Evolutionary conservation across 2,797 vertebrate genomes (phyloP).

Genomic region (Leptodactylus fallax): DNA sequence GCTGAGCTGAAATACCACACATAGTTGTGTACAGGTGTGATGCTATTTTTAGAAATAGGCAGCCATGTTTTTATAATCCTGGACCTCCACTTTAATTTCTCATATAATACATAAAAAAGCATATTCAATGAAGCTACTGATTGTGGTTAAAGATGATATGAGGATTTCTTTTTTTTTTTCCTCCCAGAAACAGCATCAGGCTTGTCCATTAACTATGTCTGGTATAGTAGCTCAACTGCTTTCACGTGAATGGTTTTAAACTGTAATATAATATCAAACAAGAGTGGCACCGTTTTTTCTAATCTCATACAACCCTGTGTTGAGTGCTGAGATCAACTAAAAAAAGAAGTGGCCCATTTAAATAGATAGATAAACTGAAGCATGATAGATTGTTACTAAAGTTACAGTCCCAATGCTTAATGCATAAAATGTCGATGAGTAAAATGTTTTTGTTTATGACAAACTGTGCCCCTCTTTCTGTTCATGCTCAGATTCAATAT

Average conservation of each 20-base stretch:
- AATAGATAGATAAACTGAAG: neutral
- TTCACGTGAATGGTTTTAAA: neutral
- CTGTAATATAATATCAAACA: neutral
- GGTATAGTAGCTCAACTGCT: neutral
- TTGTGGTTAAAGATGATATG: neutral
- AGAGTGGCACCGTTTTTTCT: neutral
- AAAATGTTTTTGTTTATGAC: neutral
- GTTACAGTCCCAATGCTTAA: neutral
- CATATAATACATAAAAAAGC: no score
- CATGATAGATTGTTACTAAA: neutral
- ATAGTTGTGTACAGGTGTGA: no score
- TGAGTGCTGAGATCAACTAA: neutral
- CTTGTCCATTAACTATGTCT: neutral
- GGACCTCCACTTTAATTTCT: no score
- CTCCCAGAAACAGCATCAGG: neutral
- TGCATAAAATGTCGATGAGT: neutral
- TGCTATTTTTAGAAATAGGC: no score
- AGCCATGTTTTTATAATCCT: no score
- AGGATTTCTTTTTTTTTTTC: neutral
- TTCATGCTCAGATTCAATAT: constrained; percentile 31
- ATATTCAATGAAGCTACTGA: no score
- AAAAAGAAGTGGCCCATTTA: neutral
- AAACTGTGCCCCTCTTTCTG: neutral
- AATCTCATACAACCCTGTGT: neutral
- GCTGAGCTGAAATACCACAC: no score